Conservation (phyloP, 1,140 invertebrate species). For the Pteromalus puparum region DNA sequence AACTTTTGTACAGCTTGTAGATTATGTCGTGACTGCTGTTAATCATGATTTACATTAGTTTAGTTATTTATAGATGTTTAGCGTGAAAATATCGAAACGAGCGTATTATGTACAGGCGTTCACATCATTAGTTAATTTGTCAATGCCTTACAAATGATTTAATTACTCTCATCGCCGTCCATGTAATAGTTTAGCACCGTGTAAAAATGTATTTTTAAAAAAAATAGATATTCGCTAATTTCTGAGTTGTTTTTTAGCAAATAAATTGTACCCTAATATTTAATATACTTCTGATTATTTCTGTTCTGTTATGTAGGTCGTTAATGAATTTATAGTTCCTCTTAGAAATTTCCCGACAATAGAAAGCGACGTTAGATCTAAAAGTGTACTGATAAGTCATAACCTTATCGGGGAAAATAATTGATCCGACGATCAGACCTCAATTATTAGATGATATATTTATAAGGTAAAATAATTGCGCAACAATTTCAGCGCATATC, state of each 20-base stretch:
- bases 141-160: conserved; percentile 33
- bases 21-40: conserved; percentile 27
- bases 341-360: conserved; percentile 28
- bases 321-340: conserved; percentile 26
- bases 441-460: conserved; percentile 29
- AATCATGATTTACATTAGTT: conserved; percentile 33
- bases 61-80: conserved; percentile 37
- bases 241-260: conserved; percentile 7
- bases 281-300: background rate
- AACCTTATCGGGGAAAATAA: conserved; percentile 19
- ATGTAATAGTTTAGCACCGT: conserved; percentile 41
- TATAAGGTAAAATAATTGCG: conserved; percentile 20
- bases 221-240: conserved; percentile 44
- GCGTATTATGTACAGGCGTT: conserved; percentile 38
- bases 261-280: conserved; percentile 38
- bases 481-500: conserved; percentile 30
- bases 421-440: background rate
- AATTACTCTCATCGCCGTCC: conserved; percentile 35
- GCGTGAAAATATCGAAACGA: conserved; percentile 26
- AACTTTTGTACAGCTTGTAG: conserved; percentile 37
- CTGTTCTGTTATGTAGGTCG: conserved; percentile 11
- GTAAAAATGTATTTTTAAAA: conserved; percentile 49
- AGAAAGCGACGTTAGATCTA: background rate
- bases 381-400: conserved; percentile 14
- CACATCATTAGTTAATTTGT: conserved; percentile 25